phyloP scores from a whole-genome alignment of 2,888 invertebrate genomes.

The Parthenolecanium corni region DNA sequence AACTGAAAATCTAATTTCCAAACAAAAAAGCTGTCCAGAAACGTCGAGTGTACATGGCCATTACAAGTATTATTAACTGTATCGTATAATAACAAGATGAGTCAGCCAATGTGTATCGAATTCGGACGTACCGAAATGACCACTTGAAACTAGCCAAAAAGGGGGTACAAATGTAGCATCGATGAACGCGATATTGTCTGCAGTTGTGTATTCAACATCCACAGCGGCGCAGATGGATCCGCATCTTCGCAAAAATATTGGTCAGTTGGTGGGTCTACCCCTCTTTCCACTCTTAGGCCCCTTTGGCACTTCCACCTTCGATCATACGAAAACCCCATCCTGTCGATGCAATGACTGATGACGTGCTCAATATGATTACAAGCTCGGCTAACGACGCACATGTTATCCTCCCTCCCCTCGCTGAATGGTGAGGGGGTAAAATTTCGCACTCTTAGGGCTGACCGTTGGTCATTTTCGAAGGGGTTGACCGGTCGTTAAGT shows the following conservation, averaged over 20 bases:
- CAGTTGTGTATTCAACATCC: not conserved
- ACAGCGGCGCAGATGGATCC: too few species aligned
- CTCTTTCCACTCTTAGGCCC: too few species aligned
- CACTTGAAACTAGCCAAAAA: constrained; percentile 4
- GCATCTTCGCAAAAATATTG: too few species aligned
- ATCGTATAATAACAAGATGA: constrained; percentile 5
- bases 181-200: not conserved
- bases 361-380: constrained; percentile 26
- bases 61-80: not conserved
- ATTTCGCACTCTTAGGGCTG: not conserved
- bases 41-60: not conserved
- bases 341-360: constrained; percentile 27
- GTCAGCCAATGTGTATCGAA: constrained; percentile 5
- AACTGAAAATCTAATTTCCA: too few species aligned
- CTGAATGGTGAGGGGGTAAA: not conserved
- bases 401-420: constrained; percentile 1
- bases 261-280: too few species aligned
- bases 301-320: not conserved
- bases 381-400: constrained; percentile 26
- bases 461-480: constrained; percentile 9
- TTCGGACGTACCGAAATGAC: constrained; percentile 7
- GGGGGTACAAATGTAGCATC: not conserved
- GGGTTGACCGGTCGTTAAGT: constrained; percentile 12
- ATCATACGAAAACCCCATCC: not conserved
- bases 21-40: not conserved